Conservation (phyloP, 2,888 invertebrate genomes). For the Rugalucina vietnamica region DNA sequence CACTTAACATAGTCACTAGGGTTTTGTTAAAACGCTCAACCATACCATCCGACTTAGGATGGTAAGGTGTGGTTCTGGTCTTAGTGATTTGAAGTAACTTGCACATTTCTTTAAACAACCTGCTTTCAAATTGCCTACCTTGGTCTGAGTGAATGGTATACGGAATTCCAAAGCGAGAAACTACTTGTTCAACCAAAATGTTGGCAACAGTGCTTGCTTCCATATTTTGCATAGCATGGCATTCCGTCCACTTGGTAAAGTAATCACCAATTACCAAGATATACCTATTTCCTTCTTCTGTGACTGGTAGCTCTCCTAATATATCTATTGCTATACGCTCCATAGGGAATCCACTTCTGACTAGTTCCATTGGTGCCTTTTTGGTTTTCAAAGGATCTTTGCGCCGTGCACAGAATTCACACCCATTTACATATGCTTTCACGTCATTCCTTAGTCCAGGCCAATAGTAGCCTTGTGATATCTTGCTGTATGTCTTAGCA, state of each 20-base stretch:
- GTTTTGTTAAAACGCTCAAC: too few species aligned
- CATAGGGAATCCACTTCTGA: conserved; percentile 16
- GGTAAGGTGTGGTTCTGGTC: too few species aligned
- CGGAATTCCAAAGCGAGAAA: conserved; percentile 11
- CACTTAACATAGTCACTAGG: too few species aligned
- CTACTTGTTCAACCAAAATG: conserved; percentile 16
- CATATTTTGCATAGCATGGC: conserved; percentile 28
- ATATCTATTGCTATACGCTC: conserved; percentile 42
- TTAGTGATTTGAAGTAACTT: too few species aligned
- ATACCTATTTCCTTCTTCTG: conserved; percentile 30
- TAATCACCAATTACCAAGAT: conserved; percentile 40
- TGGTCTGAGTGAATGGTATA: neutral
- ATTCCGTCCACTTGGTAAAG: conserved; percentile 46
- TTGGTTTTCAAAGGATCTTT: neutral
- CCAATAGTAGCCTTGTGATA: too few species aligned
- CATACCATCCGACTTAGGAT: too few species aligned
- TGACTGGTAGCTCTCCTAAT: conserved; percentile 30
- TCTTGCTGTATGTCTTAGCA: conserved; percentile 32
- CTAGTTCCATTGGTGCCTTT: conserved; percentile 29
- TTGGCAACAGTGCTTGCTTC: too few species aligned
- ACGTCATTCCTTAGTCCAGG: conserved; percentile 18
- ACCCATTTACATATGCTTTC: conserved; percentile 7
- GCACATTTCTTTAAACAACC: too few species aligned
- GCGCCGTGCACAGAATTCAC: neutral
- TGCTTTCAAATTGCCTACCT: too few species aligned